Evolutionary conservation across 2,797 vertebrate genomes (phyloP).

Genomic region (Ficedula albicollis): DNA sequence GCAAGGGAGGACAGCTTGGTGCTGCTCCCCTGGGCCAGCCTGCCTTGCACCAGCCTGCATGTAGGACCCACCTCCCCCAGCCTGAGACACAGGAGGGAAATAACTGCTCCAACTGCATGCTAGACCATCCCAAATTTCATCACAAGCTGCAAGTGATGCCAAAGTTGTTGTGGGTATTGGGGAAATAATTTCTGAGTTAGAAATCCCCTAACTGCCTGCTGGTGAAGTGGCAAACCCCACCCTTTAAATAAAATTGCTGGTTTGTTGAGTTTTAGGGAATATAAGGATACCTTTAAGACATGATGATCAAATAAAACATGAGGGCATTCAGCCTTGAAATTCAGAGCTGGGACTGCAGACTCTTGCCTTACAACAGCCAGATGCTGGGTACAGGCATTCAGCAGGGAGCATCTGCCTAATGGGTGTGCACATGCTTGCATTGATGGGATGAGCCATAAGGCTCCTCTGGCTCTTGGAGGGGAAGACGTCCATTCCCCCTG

Average conservation of each 20-base stretch:
- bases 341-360: not conserved
- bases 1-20: not conserved
- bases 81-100: not conserved
- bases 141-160: not conserved
- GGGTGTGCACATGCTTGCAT: not conserved
- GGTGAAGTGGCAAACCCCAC: not conserved
- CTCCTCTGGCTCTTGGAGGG: not conserved
- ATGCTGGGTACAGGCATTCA: not conserved
- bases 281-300: not conserved
- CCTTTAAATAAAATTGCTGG: not conserved
- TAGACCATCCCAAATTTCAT: not conserved
- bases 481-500: no score
- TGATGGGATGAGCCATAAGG: not conserved
- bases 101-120: not conserved
- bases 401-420: not conserved
- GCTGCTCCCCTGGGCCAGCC: accelerated
- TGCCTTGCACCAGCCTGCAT: not conserved
- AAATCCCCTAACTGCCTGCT: not conserved
- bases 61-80: not conserved
- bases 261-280: not conserved
- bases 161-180: not conserved
- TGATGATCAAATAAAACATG: not conserved
- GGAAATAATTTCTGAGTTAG: not conserved
- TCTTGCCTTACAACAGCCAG: not conserved
- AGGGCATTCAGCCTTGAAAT: not conserved